Base-by-base conservation (phyloP, 2,888 invertebrate genomes). In the Melinopterus prodromus region DNA sequence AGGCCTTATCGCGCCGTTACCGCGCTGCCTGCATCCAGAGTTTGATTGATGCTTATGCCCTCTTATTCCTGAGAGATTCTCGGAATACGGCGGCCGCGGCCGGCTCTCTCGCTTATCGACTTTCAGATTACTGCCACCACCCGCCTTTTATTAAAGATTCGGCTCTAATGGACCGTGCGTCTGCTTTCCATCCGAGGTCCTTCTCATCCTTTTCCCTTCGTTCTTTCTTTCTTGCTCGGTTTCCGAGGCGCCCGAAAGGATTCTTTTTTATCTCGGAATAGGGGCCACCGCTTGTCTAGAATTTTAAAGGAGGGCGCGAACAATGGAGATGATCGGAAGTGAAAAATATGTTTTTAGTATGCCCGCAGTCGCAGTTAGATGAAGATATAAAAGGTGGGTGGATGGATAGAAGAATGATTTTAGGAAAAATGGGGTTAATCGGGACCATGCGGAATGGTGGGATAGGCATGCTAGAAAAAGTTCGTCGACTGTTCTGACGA, bases 21-120 rank as follows among this genome's bases (percentile, higher is more conserved):
- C 53, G 53, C 53, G 53, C 12, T 53, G 12, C 53, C 53, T 12
- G 53, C 53, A 53, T 53, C 53, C 53, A 53, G 74, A 36, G 36
- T 80, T 82, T 82, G 82, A 80, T 80, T 82, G 80, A 80, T 82
- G 79, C 80, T 82, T 80, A 79, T 80, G 82, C 79, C 77, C 76
- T 79, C 79, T 82, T 80, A 80, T 79, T 80, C 77, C 72, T 77
- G 72, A 80, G 78, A 79, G 81, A 81, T 81, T 81, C 81, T 69
- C 70, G 78, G 81, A 80, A 81, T 77, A 70, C 70, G 77, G 74
- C 74, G 35, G 74, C 74, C 74, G 71, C 26, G 26, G 26, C 71
- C 71, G 26, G 26, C 26, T 53, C 53, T 53, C 53, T 53, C 53
- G 74, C 74, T 74, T 74, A 74, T 80, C 77, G 75, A 80, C 77